Evolutionary conservation across 2,888 invertebrate genomes (phyloP), one percentile per base, ranked within the genome.

Genomic region (Conus canariensis): DNA sequence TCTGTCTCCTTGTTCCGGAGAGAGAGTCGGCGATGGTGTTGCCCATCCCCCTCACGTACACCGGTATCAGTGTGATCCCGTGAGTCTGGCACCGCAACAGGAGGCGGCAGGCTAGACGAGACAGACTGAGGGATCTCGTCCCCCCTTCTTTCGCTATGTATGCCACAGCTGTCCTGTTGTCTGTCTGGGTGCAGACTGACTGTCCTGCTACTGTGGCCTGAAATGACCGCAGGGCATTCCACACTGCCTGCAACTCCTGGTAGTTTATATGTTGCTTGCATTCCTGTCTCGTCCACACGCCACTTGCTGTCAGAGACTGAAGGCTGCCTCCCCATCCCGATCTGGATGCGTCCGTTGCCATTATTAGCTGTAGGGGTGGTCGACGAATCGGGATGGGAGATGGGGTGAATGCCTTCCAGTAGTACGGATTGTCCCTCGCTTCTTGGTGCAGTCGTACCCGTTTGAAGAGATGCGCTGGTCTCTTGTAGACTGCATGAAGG

Each of bases 91-190:
- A 83, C 82, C 82, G 58, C 82, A 58, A 19, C 19, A 83, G 82
- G 16, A 83, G 9, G 10, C 82, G 82, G 56, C 82, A 83, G n/a
- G 82, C 56, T 25, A 83, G 82, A 5, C 80, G 45, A 45, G 30
- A 80, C 30, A 80, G 80, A 80, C 10, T 8, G 25, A 80, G 30
- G 9, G 80, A 80, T 30, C 25, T 45, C 1, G 80, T 80, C 30
- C 80, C 45, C 80, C 80, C 2, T 16, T 64, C 60, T 16, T 64
- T 64, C 16, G 7, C 60, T 22, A 74, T 14, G 74, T 74, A 74
- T 9, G 74, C 74, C 74, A 74, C 74, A n/a, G 80, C 80, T 30
- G 80, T 80, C 14, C 45, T 30, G 80, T 80, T 80, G 80, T 80
- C 80, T 25, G 45, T 80, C 30, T 80, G 80, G 7, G 7, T 16